Evolutionary conservation across 2,113 vertebrate species (phyloP).

Genomic region (Nyctibius bracteatus): DNA sequence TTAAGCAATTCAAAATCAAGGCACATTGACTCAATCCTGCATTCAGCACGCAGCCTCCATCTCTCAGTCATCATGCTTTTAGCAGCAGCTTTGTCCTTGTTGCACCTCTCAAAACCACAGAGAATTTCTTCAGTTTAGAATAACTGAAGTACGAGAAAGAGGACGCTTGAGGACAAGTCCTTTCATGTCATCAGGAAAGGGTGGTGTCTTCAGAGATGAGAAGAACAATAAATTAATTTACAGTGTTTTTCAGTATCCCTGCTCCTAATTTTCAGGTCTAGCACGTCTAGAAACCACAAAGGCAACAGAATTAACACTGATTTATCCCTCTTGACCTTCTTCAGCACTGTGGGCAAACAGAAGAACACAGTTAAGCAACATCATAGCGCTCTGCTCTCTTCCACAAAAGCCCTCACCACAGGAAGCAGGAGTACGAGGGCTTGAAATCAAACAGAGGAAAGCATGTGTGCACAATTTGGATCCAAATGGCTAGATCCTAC

Average conservation of each 20-base stretch:
- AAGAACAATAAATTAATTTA: neutral
- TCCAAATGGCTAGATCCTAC: neutral
- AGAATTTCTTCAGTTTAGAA: conserved; percentile 19
- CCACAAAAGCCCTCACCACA: neutral
- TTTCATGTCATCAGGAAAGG: neutral
- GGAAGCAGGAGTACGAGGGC: neutral
- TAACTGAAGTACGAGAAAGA: neutral
- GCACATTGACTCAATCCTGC: neutral
- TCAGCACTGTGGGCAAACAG: neutral
- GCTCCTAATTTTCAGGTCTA: conserved; percentile 13
- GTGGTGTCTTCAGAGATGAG: neutral
- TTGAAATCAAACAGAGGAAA: neutral
- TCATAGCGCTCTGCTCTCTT: neutral
- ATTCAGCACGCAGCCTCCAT: conserved; percentile 1
- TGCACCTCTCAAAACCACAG: conserved; percentile 14
- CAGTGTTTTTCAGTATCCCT: neutral
- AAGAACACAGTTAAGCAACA: neutral
- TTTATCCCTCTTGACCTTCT: neutral
- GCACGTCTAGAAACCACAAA: neutral
- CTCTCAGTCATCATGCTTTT: conserved; percentile 32
- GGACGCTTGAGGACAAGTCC: neutral
- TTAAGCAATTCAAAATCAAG: conserved; percentile 25
- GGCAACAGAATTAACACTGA: neutral
- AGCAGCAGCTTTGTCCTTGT: neutral
- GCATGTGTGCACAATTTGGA: neutral